Percentiles rank a stretch among this genome's conserved stretches.
Evolutionary conservation across 2,113 vertebrate species (phyloP).

Genomic region (Uria aalge): DNA sequence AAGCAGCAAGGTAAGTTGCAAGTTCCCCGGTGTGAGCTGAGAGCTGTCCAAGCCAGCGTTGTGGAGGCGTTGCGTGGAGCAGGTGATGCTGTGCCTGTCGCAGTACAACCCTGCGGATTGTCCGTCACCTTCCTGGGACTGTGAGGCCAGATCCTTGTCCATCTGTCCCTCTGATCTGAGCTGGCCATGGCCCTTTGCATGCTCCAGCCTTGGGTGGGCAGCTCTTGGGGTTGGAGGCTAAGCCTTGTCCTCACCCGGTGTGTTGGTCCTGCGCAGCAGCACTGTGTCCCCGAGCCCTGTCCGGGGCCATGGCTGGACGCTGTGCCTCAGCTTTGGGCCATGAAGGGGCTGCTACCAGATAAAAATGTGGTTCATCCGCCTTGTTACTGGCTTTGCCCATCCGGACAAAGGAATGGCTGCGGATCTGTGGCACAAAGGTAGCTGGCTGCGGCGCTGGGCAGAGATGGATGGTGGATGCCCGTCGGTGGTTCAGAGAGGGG

Average conservation of each 20-base stretch:
- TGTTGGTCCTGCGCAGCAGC: fast-evolving
- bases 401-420: not conserved
- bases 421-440: not conserved
- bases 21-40: not conserved
- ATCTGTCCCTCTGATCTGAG: not conserved
- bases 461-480: not conserved
- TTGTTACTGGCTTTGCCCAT: not conserved
- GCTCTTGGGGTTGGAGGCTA: not conserved
- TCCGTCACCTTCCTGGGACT: fast-evolving
- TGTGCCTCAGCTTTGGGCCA: not conserved
- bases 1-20: not conserved
- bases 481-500: fast-evolving
- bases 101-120: fast-evolving
- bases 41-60: fast-evolving
- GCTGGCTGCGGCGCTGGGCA: not conserved
- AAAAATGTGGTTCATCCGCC: not conserved
- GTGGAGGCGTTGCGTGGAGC: not conserved
- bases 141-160: not conserved
- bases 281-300: fast-evolving
- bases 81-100: not conserved
- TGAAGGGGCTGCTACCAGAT: not conserved
- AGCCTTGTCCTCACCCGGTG: not conserved
- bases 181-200: fast-evolving
- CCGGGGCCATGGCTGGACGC: not conserved
- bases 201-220: fast-evolving